A percentile compares a stretch with the other conserved stretches of the same genome.
Evolutionary conservation across 2,888 invertebrate species (phyloP).

Genomic region (Pristionchus japonicus): DNA sequence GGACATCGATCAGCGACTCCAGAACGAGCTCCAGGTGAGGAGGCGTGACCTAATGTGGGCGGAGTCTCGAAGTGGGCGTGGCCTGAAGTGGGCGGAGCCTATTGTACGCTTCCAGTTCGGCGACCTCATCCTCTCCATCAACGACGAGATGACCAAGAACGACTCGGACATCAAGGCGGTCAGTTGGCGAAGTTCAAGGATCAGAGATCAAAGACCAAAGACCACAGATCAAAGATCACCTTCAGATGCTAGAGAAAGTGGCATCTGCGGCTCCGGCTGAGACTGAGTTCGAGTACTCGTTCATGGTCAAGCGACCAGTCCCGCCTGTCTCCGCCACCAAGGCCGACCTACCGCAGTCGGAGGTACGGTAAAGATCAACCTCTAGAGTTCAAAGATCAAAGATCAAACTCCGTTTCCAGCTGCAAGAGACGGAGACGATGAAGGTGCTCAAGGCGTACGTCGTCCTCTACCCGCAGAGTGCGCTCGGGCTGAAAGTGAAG

Average conservation of each 20-base stretch:
- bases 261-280: not conserved
- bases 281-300: constrained; percentile 29
- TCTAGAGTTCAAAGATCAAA: not conserved
- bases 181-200: not conserved
- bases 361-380: not conserved
- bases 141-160: not conserved
- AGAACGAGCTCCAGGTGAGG: not conserved
- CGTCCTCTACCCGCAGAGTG: constrained; percentile 7
- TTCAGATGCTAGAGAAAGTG: constrained; percentile 2
- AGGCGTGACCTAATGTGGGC: not conserved
- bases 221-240: not conserved
- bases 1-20: constrained; percentile 19
- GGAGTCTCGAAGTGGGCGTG: too few relatives aligned
- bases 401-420: not conserved
- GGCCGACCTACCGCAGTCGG: constrained; percentile 15
- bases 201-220: too few relatives aligned
- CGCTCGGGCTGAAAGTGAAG: constrained; percentile 18
- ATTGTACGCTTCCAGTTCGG: not conserved
- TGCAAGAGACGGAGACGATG: constrained; percentile 11
- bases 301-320: constrained; percentile 19
- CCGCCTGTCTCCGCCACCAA: constrained; percentile 21
- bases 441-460: constrained; percentile 22
- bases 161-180: constrained; percentile 21
- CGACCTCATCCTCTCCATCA: constrained; percentile 36
- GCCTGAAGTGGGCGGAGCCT: not conserved